Percentiles rank a stretch among this genome's conserved stretches.
phyloP scores from a whole-genome alignment of 2,797 vertebrate species.

The Pyrrhura leucotis region DNA sequence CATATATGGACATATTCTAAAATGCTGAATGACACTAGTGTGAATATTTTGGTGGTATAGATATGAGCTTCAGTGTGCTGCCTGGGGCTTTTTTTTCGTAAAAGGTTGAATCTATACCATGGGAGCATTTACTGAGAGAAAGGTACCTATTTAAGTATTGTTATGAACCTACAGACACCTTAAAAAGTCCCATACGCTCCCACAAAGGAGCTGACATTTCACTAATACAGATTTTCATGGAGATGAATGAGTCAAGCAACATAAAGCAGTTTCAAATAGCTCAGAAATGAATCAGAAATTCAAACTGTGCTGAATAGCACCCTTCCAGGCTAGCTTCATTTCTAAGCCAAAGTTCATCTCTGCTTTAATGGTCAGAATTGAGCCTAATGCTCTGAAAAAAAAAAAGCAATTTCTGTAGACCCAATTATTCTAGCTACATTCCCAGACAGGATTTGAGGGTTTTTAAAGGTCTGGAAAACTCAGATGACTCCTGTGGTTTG shows the following conservation, averaged over 20 bases:
- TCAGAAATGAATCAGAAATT: slow-evolving; percentile 66
- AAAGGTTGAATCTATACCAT: not conserved
- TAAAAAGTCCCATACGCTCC: slow-evolving; percentile 20
- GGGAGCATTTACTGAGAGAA: not conserved
- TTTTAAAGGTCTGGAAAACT: not conserved
- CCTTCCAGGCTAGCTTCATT: slow-evolving; percentile 49
- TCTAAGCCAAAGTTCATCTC: slow-evolving; percentile 59
- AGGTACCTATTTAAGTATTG: not conserved
- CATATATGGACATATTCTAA: not conserved
- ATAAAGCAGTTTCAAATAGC: slow-evolving; percentile 66
- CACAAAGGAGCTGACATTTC: slow-evolving; percentile 63
- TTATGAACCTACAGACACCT: slow-evolving; percentile 2
- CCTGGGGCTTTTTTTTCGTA: not conserved
- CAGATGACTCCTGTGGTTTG: not conserved
- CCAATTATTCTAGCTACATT: slow-evolving; percentile 35
- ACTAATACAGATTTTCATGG: slow-evolving; percentile 64
- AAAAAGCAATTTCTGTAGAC: slow-evolving; percentile 9
- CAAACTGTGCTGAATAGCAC: slow-evolving; percentile 34
- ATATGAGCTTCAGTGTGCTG: not conserved
- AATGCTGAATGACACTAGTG: not conserved
- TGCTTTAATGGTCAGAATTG: slow-evolving; percentile 24
- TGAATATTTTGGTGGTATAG: not conserved
- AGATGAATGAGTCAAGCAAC: slow-evolving; percentile 69
- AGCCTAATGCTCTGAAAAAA: not conserved
- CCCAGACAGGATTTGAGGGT: not conserved